Base-by-base conservation (phyloP, 2,797 vertebrate species). In the Tamandua tetradactyla region DNA sequence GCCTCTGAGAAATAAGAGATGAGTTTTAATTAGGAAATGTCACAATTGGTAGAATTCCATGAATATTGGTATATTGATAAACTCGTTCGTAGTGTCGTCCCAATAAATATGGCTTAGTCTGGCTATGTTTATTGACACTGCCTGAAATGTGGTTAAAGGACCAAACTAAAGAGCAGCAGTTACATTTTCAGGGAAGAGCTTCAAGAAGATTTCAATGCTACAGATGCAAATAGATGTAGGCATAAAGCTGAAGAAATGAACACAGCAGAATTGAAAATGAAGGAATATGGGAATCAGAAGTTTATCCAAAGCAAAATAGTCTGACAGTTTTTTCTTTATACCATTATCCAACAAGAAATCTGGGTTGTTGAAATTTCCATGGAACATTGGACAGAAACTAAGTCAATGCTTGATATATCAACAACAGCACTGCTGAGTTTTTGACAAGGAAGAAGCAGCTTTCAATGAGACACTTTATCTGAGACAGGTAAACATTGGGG, bases 21-120 rank as follows among this genome's bases (percentile, higher is more conserved):
- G 47, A 44, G 30, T 69, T 87, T 75, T 52, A 89, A 71, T 44
- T 47, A 25, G 32, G 64, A 35, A 78, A 91, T 68, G 22, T 69
- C 76, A 72, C 27, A 69, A 17, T 61, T 78, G 40, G 57, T 81
- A 86, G 81, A 91, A 93, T 87, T 22, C 27, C 57, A 95, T 75
- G 64, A 79, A 87, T 68, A 35, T 27, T 79, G 35, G 40, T n/a
- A 64, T 79, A 55, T 2, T 66, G 72, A 76, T 83, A 62, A 84
- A 27, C 61, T 83, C 30, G 64, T 35, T 86, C 78, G 78, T n/a
- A 64, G 22, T 52, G 23, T 83, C 81, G 5, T 84, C 49, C 42
- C 52, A 57, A n/a, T 91, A 52, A 18, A 12, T 23, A 25, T 35
- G 30, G 20, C 40, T 83, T 82, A 42, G 82, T 11, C 55, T 83